Evolutionary conservation across 2,888 invertebrate species (phyloP), one percentile per base, ranked within the genome.

Genomic region (Sminthurides aquaticus): DNA sequence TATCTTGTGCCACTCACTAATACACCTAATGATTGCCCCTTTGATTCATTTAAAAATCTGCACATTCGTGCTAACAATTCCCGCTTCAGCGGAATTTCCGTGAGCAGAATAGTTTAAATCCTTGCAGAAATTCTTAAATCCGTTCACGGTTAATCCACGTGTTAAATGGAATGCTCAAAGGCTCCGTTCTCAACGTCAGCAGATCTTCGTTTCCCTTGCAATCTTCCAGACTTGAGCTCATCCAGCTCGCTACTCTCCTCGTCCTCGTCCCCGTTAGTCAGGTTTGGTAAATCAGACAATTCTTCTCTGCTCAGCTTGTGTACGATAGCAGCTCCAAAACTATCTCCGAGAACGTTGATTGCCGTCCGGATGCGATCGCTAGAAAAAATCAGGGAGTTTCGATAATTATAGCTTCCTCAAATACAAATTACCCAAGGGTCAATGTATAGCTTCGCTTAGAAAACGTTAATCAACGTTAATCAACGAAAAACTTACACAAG

Each of bases 331-430:
- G 82, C 82, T 1, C 83, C 84, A 60, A 82, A 76, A n/a, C 81
- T 79, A 74, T 84, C 97, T 75, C 97, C 96, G 79, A 95, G 87
- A 29, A 98, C 97, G 80, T 98, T 98, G 76, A 96, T 80, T 65
- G 81, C 78, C 0, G 84, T 84, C 55, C 72, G 69, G 69, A 74
- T 70, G 49, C 74, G 70, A 60, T 74, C 74, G 62, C 74, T 74
- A 34, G 0, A 62, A 65, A 58, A 55, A 8, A 43, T 8, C n/a
- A n/a, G n/a, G n/a, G n/a, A n/a, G n/a, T n/a, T n/a, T n/a, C n/a
- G n/a, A n/a, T n/a, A n/a, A n/a, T n/a, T n/a, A n/a, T n/a, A n/a
- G n/a, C n/a, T n/a, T n/a, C n/a, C n/a, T n/a, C n/a, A n/a, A n/a
- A n/a, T n/a, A n/a, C 43, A 43, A 18, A 11, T 43, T 11, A 43